phyloP scores from a whole-genome alignment of 2,113 vertebrate genomes.

The Tachysurus vachellii region DNA sequence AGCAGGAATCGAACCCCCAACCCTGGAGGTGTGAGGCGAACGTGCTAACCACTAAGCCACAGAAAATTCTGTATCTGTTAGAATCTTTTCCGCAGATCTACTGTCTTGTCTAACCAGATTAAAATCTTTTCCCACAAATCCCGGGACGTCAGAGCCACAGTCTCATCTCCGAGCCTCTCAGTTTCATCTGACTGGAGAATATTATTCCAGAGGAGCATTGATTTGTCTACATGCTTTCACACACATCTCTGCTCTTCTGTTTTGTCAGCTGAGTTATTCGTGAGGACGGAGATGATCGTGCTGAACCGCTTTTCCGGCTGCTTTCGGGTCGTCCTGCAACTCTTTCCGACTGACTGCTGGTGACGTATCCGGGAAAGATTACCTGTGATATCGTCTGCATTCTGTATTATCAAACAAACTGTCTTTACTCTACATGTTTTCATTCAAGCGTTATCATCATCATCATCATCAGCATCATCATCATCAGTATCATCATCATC shows the following conservation, averaged over 20 bases:
- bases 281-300: not conserved
- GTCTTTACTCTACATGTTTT: not conserved
- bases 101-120: too few species aligned
- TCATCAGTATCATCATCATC: not conserved
- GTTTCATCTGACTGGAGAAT: not conserved
- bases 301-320: not conserved
- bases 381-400: not conserved
- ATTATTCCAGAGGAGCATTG: not conserved
- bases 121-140: too few species aligned
- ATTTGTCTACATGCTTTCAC: not conserved
- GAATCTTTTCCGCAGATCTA: too few species aligned
- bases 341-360: not conserved
- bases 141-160: not conserved
- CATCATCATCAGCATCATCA: not conserved
- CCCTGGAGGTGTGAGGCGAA: too few species aligned
- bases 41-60: too few species aligned
- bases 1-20: too few species aligned
- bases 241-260: not conserved
- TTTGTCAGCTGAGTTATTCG: not conserved
- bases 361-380: not conserved
- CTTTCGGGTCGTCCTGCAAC: not conserved
- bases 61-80: too few species aligned
- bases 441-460: not conserved
- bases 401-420: not conserved
- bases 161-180: not conserved